A percentile compares a stretch with the other conserved stretches of the same genome.
Evolutionary conservation across 2,797 vertebrate species (phyloP).

Genomic region (Pseudocheirus occidentalis): DNA sequence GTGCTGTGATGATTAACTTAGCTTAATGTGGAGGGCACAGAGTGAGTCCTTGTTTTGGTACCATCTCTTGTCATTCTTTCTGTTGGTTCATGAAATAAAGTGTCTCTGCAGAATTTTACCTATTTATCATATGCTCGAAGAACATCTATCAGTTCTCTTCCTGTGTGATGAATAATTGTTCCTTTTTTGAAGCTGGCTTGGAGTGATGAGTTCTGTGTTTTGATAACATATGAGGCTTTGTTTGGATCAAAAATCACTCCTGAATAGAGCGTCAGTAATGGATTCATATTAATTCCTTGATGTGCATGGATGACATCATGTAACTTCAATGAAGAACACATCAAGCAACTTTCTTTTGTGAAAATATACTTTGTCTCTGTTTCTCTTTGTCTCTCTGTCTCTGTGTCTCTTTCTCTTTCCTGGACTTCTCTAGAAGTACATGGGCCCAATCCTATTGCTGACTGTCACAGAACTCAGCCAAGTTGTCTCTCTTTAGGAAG

Average conservation of each 20-base stretch:
- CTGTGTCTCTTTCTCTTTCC: background rate
- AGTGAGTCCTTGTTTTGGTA: background rate
- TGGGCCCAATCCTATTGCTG: background rate
- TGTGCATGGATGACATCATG: background rate
- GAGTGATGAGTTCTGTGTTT: background rate
- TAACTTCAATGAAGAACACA: background rate
- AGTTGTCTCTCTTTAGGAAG: too few species aligned
- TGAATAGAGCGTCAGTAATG: background rate
- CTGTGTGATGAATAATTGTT: background rate
- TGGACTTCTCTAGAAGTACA: background rate
- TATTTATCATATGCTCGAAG: background rate
- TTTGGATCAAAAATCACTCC: background rate
- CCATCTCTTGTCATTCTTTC: background rate
- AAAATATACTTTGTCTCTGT: background rate
- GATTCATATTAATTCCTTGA: background rate
- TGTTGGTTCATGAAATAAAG: background rate
- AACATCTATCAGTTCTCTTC: background rate
- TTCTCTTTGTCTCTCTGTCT: background rate
- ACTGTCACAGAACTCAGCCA: background rate
- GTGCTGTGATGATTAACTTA: too few species aligned
- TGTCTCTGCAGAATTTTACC: background rate
- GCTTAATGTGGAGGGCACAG: background rate
- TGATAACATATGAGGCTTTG: background rate
- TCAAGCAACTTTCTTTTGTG: background rate
- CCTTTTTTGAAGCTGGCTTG: background rate